Conservation (phyloP, 2,113 vertebrate species). For the Dasyprocta punctata region DNA sequence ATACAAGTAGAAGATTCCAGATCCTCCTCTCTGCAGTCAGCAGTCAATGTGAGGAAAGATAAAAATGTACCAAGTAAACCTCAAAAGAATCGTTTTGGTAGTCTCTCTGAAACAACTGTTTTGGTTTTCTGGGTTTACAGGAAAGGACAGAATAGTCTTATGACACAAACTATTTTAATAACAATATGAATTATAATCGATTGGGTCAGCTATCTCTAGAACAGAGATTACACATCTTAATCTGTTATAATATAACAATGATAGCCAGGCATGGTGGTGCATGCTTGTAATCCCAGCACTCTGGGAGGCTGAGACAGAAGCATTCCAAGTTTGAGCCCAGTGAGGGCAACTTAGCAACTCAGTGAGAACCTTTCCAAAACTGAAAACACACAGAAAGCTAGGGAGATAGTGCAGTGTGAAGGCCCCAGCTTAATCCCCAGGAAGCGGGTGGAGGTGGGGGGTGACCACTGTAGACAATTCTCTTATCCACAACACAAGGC, state of each 20-base stretch:
- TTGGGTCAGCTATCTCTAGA: background rate
- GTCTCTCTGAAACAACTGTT: constrained; percentile 51
- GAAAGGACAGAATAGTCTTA: background rate
- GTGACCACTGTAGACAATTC: background rate
- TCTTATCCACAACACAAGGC: constrained; percentile 10
- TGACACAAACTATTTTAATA: constrained; percentile 12
- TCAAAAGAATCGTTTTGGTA: background rate
- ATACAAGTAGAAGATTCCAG: background rate
- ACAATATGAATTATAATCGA: background rate
- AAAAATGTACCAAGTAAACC: background rate
- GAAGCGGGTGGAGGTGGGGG: background rate
- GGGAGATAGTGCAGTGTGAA: background rate
- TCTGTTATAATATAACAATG: background rate
- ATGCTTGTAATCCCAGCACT: background rate
- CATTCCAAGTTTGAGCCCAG: background rate
- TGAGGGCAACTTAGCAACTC: background rate
- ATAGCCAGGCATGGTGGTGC: background rate
- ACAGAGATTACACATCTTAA: constrained; percentile 6
- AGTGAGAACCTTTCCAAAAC: background rate
- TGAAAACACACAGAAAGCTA: background rate
- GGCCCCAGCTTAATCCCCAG: background rate
- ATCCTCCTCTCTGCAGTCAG: background rate
- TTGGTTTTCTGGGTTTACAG: background rate
- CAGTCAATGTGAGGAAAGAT: background rate
- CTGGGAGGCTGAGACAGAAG: background rate